Evolutionary conservation across 2,797 vertebrate genomes (phyloP).

Genomic region (Eulemur coronatus): DNA sequence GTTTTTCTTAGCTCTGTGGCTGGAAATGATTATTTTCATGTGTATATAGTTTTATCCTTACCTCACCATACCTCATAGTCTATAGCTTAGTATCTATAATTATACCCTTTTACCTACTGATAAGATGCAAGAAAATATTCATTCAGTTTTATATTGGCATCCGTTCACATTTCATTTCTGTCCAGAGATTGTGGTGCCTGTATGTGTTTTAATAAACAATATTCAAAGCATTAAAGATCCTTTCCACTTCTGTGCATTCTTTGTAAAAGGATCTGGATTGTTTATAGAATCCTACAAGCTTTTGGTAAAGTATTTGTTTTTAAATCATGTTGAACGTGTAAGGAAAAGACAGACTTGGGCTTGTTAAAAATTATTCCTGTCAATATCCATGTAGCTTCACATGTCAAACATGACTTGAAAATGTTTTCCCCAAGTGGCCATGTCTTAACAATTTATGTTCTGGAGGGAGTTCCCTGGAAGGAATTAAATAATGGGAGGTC

Average conservation of each 20-base stretch:
- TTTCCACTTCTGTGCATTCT: background rate
- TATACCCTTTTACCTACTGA: background rate
- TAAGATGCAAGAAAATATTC: background rate
- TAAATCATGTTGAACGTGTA: slow-evolving; percentile 35
- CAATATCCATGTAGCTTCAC: slow-evolving; percentile 54
- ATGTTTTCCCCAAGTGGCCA: slow-evolving; percentile 59
- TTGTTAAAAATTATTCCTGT: slow-evolving; percentile 68
- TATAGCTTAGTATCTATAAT: background rate
- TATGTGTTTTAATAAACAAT: background rate
- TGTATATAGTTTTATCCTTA: background rate
- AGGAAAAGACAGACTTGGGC: slow-evolving; percentile 56
- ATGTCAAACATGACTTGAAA: slow-evolving; percentile 65
- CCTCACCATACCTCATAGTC: background rate
- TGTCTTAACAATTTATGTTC: slow-evolving; percentile 70
- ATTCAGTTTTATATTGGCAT: background rate
- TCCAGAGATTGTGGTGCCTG: background rate
- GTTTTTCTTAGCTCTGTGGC: slow-evolving; percentile 1
- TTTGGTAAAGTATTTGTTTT: slow-evolving; percentile 58
- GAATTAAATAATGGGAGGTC: slow-evolving; percentile 67
- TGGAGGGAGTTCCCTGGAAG: slow-evolving; percentile 58
- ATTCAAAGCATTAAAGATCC: background rate
- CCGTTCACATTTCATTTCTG: slow-evolving; percentile 38
- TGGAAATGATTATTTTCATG: background rate
- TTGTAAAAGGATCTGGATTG: slow-evolving; percentile 45
- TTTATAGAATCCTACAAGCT: slow-evolving; percentile 50